Base-by-base conservation (phyloP, 2,888 invertebrate species). In the Mylabris sibirica region DNA sequence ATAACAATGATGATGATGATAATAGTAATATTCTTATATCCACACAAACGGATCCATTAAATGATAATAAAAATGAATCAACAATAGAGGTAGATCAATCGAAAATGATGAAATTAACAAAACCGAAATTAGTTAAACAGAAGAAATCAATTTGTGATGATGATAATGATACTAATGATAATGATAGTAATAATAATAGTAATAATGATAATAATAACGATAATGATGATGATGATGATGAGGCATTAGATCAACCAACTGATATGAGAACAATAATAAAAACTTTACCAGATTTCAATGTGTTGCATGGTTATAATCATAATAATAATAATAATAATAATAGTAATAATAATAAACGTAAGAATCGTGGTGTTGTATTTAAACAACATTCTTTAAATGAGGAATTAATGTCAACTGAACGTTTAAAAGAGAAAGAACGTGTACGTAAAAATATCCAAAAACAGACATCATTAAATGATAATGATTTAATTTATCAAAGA, bases 381-480 rank as follows among this genome's bases (percentile, higher is more conserved):
- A 94, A 96, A 80, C 96, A 96, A 83, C 92, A 93, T 73, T 96
- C 96, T 1, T 88, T 96, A 70, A 96, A 96, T 80, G 96, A 96
- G 82, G 96, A 96, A 82, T 86, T 95, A 14, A 94, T 96, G 92
- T 95, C 94, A 2, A 91, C 91, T n/a, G 95, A 95, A 78, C 87
- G 96, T 66, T 84, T 95, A 78, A 86, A 92, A 70, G 96, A 96
- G 82, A 95, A 95, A 78, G 95, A 95, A 81, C 88, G 89, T 61
- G 89, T 96, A 22, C 88, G 93, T 68, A 92, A 91, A 79, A 93
- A 95, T 80, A 95, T 95, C 75, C 94, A 93, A 82, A 96, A 96
- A 81, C 96, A 96, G 85, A 93, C 94, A 26, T 95, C 95, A 6
- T 85, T 96, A 14, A 95, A 96, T 81, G 96, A 96, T n/a, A n/a